Evolutionary conservation across 2,888 invertebrate genomes (phyloP).

Genomic region (Drosophila emarginata): DNA sequence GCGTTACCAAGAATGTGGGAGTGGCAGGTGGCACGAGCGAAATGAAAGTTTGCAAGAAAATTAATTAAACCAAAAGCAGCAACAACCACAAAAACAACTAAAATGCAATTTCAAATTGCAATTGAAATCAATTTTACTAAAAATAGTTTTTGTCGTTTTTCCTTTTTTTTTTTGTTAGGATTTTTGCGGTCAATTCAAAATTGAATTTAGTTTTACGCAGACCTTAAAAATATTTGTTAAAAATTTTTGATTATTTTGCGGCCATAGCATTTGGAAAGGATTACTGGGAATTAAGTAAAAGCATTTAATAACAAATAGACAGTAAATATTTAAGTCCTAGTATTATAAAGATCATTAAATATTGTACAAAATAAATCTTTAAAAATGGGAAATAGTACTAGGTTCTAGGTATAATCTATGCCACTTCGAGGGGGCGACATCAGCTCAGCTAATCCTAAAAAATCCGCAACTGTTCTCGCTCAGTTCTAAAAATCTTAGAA

Average conservation of each 20-base stretch:
- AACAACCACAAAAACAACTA: background rate
- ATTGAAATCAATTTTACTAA: conserved; percentile 2
- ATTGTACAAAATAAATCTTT: too few relatives aligned
- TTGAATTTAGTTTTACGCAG: background rate
- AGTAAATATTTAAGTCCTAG: too few relatives aligned
- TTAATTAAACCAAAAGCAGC: conserved; percentile 2
- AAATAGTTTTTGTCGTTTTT: background rate
- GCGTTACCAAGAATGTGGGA: conserved; percentile 4
- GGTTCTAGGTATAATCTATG: too few relatives aligned
- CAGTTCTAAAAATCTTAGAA: too few relatives aligned
- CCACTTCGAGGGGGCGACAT: too few relatives aligned
- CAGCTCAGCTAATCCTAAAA: too few relatives aligned
- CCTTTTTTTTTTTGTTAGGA: background rate
- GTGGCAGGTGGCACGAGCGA: conserved; percentile 35
- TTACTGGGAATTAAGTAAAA: background rate
- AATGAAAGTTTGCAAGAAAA: conserved; percentile 15
- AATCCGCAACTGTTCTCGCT: too few relatives aligned
- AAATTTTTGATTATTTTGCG: too few relatives aligned
- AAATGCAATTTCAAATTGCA: conserved; percentile 18
- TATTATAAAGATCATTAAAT: too few relatives aligned
- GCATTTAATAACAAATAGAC: background rate
- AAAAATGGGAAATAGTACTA: too few relatives aligned
- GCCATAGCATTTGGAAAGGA: background rate
- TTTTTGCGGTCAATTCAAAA: background rate
- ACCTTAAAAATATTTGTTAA: background rate